These are phyloP conservation scores for Mystacides longicornis DNA, from an alignment of 2,888 invertebrate genomes.

Conservation along the genomic window DNA sequence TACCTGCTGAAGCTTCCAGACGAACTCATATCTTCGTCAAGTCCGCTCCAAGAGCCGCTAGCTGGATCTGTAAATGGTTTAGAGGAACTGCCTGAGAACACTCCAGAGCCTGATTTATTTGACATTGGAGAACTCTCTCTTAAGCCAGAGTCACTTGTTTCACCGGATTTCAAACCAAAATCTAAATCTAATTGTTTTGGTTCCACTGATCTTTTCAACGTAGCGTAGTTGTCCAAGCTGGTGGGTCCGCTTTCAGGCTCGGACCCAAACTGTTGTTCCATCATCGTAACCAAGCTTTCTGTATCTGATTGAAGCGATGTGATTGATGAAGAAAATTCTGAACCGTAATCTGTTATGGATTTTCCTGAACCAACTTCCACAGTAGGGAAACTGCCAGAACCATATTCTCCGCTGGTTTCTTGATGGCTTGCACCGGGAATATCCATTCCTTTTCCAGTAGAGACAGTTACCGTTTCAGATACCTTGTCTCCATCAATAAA, in stretches of 20 bases:
- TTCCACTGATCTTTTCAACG: conserved; percentile 39
- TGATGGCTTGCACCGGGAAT: conserved; percentile 34
- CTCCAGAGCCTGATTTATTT: conserved; percentile 46
- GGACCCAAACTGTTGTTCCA: conserved; percentile 35
- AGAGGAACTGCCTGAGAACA: conserved; percentile 42
- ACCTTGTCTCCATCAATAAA: conserved; percentile 47
- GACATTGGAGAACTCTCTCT: conserved; percentile 48
- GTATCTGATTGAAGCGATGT: conserved; percentile 47
- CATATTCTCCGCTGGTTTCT: conserved; percentile 32
- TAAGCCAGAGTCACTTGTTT: conserved; percentile 24
- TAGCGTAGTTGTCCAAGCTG: conserved; percentile 40
- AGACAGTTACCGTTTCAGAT: conserved; percentile 40
- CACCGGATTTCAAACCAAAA: conserved; percentile 37
- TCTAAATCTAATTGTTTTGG: conserved; percentile 33
- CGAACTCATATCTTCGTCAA: conserved; percentile 47
- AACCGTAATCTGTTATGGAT: conserved; percentile 36
- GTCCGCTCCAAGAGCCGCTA: conserved; percentile 49
- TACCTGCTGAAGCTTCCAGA: conserved; percentile 49
- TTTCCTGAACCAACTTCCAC: conserved; percentile 35
- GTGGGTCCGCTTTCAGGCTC: conserved; percentile 34
- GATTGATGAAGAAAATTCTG: conserved; percentile 47
- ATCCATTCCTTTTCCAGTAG: conserved; percentile 43
- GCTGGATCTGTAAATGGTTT: conserved; percentile 52
- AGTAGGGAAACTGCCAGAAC: conserved; percentile 22
- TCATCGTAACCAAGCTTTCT: conserved; percentile 46